Percentiles rank a stretch among this genome's conserved stretches.
phyloP scores from a whole-genome alignment of 2,797 vertebrate genomes.

The Myotis vivesi region DNA sequence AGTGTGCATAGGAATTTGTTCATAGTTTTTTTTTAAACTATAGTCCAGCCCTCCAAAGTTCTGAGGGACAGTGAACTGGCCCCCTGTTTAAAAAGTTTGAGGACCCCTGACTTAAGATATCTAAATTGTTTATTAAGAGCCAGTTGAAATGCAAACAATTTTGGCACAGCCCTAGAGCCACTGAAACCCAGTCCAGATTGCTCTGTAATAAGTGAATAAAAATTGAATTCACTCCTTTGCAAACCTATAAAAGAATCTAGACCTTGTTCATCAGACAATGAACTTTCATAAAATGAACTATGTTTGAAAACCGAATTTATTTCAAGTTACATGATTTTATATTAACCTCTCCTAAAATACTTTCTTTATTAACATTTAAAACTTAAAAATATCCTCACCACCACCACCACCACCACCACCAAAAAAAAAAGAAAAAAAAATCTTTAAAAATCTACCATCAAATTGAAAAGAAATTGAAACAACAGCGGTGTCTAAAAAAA shows the following conservation, averaged over 20 bases:
- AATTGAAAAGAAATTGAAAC: conserved; percentile 14
- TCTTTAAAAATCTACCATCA: background rate
- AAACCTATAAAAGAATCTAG: background rate
- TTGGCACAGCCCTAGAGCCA: background rate
- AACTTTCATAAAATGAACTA: background rate
- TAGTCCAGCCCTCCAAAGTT: no score
- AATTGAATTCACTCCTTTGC: background rate
- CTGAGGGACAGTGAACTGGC: no score
- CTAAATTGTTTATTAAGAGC: conserved; percentile 51
- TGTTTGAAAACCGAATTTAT: background rate
- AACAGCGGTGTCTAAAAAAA: background rate
- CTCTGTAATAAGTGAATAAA: conserved; percentile 18
- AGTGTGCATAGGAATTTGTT: no score
- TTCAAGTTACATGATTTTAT: conserved; percentile 30
- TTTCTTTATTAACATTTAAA: background rate
- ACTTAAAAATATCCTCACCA: no score
- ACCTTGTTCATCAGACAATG: background rate
- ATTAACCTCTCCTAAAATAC: background rate
- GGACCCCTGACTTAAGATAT: conserved; percentile 27
- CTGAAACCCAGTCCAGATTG: background rate
- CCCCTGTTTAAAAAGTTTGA: no score
- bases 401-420: no score
- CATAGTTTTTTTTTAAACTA: no score
- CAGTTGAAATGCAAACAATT: conserved; percentile 47
- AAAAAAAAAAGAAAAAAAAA: background rate